These are phyloP conservation scores for Siderastrea radians DNA, from an alignment of 92 coral and sea anemone genomes.

Conservation along the genomic window DNA sequence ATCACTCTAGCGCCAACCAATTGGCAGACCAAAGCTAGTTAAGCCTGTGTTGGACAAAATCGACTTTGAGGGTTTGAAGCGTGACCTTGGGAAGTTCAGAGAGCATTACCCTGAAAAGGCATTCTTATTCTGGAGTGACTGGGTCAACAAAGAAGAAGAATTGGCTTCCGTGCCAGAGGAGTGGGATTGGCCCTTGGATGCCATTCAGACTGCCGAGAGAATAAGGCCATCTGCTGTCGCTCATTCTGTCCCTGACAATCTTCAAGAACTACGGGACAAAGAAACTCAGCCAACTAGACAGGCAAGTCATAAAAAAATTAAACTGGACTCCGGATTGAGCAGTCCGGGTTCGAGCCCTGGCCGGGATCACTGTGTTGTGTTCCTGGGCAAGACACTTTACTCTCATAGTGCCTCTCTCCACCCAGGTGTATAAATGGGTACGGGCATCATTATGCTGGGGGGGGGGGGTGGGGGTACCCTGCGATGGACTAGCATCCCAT, in stretches of 20 bases:
- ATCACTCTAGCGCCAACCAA: constrained; percentile 12
- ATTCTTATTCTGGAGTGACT: constrained; percentile 25
- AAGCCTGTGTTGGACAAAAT: constrained; percentile 12
- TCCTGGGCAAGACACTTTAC: no score
- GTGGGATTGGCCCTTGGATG: constrained; percentile 36
- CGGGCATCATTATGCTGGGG: neutral
- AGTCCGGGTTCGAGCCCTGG: no score
- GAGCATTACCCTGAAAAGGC: constrained; percentile 45
- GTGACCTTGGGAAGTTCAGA: constrained; percentile 39
- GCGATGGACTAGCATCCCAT: no score
- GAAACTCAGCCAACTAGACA: constrained; percentile 27
- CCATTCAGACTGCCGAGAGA: constrained; percentile 6
- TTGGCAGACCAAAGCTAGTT: constrained; percentile 35
- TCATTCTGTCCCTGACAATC: constrained; percentile 25
- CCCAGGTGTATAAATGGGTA: neutral
- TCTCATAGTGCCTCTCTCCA: no score
- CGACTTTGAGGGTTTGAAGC: constrained; percentile 21
- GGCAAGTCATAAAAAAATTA: no score
- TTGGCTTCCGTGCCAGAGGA: constrained; percentile 29
- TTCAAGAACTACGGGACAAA: constrained; percentile 44
- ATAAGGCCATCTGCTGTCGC: constrained; percentile 6
- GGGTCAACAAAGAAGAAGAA: constrained; percentile 20
- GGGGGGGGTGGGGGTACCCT: no score
- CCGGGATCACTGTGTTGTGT: no score
- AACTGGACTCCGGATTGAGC: no score